Evolutionary conservation across 2,113 vertebrate genomes (phyloP).

Genomic region (Ailuropoda melanoleuca): DNA sequence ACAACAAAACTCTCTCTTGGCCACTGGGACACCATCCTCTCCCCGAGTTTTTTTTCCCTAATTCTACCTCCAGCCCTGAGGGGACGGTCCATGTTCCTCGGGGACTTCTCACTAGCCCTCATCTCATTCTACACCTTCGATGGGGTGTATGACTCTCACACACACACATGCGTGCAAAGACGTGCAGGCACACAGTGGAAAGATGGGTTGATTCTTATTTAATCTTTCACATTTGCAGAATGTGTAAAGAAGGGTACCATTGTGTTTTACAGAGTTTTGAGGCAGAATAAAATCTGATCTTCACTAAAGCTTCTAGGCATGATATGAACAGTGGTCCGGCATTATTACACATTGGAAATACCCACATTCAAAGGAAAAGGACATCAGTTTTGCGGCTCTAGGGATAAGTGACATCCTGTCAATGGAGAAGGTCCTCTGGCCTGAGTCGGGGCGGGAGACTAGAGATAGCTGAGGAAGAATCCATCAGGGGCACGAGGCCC

Average conservation of each 20-base stretch:
- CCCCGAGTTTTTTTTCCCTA: rapidly evolving
- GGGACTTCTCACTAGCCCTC: too few species aligned
- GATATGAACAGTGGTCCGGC: rapidly evolving
- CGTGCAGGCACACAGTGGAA: rapidly evolving
- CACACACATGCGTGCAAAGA: rapidly evolving
- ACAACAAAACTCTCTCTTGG: background rate
- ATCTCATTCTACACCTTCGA: background rate
- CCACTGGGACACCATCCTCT: rapidly evolving
- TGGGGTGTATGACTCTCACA: rapidly evolving
- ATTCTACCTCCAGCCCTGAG: too few species aligned
- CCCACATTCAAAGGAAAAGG: background rate
- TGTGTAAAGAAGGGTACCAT: rapidly evolving
- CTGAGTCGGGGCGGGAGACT: rapidly evolving
- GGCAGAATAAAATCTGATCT: background rate
- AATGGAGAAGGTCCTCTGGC: background rate
- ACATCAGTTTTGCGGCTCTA: too few species aligned
- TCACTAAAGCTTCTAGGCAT: background rate
- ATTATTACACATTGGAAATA: rapidly evolving
- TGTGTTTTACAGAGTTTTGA: background rate
- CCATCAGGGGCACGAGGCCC: rapidly evolving
- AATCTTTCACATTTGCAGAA: background rate
- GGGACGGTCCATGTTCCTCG: background rate
- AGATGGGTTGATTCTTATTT: background rate
- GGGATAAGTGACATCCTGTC: background rate
- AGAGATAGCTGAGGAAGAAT: background rate